Evolutionary conservation across 2,888 invertebrate species (phyloP), one percentile per base, ranked within the genome.

Genomic region (Agrotis clavis): DNA sequence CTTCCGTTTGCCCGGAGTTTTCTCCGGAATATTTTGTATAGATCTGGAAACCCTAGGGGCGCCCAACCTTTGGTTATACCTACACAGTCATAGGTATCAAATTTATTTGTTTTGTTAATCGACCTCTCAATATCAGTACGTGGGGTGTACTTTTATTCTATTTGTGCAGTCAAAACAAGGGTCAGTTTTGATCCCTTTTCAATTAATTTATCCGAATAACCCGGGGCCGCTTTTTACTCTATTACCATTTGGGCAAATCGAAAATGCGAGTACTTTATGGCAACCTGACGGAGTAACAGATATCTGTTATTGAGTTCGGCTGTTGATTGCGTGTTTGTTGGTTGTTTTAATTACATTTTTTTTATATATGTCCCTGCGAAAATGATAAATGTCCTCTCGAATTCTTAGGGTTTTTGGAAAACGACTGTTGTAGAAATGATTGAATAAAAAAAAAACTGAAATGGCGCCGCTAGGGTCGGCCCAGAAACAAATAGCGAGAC

Each of bases 161-260:
- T 95, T 95, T 95, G 93, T 89, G 86, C 93, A 92, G 90, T 90
- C 92, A 92, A 94, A 94, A 94, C 94, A 93, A 93, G 93, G 94
- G 93, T 89, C 84, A 82, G 86, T 71, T 69, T 80, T 87, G 89
- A 90, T 92, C 94, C 93, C 92, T 90, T 92, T 94, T 92, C 93
- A 92, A 93, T 94, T 94, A 93, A 93, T 94, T 92, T 90, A 92
- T 89, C 88, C 85, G 89, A 76, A 84, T 84, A 82, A 83, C 90
- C 88, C 81, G 81, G 81, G 89, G 89, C 82, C 76, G 81, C 85
- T 91, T 92, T 93, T 91, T 90, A 89, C 86, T 89, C 86, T 85
- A 89, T 90, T 91, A 91, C 85, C 85, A 88, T 89, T 89, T 86
- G 71, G 85, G 79, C 82, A 88, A 89, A 92, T 89, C 85, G 87